Evolutionary conservation across 2,113 vertebrate species (phyloP), one percentile per base, ranked within the genome.

Genomic region (Pachypanchax playfairii): DNA sequence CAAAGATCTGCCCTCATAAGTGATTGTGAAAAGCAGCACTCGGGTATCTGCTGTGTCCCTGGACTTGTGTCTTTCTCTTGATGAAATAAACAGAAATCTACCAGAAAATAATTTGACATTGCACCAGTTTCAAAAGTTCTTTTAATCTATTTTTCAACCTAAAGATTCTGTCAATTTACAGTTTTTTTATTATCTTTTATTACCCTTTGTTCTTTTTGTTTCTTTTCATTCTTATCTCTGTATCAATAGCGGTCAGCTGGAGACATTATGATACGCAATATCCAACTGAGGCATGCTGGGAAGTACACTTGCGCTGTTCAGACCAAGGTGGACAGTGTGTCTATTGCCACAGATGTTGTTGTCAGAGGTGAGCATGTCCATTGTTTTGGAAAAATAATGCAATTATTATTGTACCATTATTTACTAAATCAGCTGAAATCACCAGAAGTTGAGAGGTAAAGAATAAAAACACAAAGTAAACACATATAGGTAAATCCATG

Each of bases 251-350:
- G 92, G 1, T 97, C 95, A 21, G 95, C 94, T 73, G 94, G 95
- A 67, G 96, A 98, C 92, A 92, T 98, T 83, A 98, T 98, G 96
- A 97, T 98, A 87, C 94, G 96, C 47, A 98, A 97, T 91, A 97
- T 98, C 87, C 95, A 97, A 57, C 91, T 98, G 87, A 87, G 91
- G 90, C 96, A 98, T 85, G 95, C 96, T 56, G 96, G 96, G 79
- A 94, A 95, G 84, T 98, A 98, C 0, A 95, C 94, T 1, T 98
- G 96, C 89, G 93, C 93, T 49, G 94, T 96, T 64, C 94, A 98
- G 90, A 97, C 96, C 2, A 93, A 94, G 75, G 95, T 95, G 20
- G 96, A 98, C 91, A 94, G 92, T 1, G 92, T 95, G 65, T 95
- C 95, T 14, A 94, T 96, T 52, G 95, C 96, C 66, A 95, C 94